Percentiles rank a stretch among this genome's conserved stretches.
These are phyloP conservation scores for Pinna nobilis DNA, from an alignment of 1,140 invertebrate genomes.

Conservation along the genomic window DNA sequence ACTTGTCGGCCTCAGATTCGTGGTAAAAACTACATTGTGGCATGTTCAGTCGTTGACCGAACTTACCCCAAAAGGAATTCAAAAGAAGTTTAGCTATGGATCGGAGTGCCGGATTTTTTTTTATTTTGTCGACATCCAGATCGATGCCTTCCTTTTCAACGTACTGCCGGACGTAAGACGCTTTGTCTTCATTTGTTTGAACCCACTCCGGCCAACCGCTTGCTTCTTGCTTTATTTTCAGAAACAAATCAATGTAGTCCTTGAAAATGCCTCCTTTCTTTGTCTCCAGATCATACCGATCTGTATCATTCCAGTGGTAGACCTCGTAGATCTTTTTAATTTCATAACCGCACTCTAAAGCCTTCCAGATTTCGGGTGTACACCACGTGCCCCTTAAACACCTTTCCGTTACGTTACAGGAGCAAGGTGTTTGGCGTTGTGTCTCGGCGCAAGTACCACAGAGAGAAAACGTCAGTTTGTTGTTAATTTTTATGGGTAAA, in stretches of 20 bases:
- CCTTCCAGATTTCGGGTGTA: constrained; percentile 6
- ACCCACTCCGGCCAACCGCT: constrained; percentile 43
- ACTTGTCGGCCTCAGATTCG: constrained; percentile 21
- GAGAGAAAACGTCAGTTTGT: constrained; percentile 1
- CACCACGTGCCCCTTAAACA: constrained; percentile 12
- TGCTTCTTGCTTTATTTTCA: constrained; percentile 50
- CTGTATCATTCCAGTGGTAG: constrained; percentile 54
- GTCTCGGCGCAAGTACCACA: constrained; percentile 24
- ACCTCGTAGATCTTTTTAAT: constrained; percentile 70
- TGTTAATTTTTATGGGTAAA: constrained; percentile 4
- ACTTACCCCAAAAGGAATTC: constrained; percentile 61
- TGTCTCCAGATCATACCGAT: constrained; percentile 41
- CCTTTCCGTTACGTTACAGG: background rate
- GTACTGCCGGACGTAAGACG: constrained; percentile 67
- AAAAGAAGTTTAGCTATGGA: constrained; percentile 51
- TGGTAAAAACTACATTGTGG: constrained; percentile 27
- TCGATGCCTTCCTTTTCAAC: constrained; percentile 65
- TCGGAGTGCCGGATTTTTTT: constrained; percentile 64
- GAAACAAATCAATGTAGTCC: constrained; percentile 47
- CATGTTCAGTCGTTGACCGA: constrained; percentile 45
- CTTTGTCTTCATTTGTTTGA: constrained; percentile 28
- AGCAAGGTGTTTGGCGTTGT: background rate
- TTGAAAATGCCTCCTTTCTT: constrained; percentile 38
- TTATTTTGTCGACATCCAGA: constrained; percentile 69
- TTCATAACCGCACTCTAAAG: constrained; percentile 65